These are phyloP conservation scores for Zaprionus inermis DNA, from an alignment of 1,140 invertebrate genomes.

Conservation along the genomic window DNA sequence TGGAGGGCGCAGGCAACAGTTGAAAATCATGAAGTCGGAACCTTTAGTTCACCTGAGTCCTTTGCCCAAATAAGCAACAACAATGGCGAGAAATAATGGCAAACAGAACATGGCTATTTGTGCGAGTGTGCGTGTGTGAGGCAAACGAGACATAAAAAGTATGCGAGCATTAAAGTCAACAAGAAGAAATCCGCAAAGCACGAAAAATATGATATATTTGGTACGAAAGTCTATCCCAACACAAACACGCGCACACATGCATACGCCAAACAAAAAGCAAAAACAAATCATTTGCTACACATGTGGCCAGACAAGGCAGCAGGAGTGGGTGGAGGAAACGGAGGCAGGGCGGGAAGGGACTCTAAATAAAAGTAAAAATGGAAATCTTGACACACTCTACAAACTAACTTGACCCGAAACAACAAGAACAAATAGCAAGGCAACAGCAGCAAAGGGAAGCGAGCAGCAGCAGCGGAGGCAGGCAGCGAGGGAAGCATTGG, in stretches of 20 bases:
- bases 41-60: constrained; percentile 65
- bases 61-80: constrained; percentile 37
- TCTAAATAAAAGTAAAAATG: constrained; percentile 50
- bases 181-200: constrained; percentile 64
- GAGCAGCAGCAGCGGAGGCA: neutral
- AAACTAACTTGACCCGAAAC: constrained; percentile 77
- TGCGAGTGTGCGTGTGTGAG: constrained; percentile 10
- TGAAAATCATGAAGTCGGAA: constrained; percentile 58
- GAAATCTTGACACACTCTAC: constrained; percentile 58
- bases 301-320: constrained; percentile 45
- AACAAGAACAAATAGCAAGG: constrained; percentile 66
- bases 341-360: constrained; percentile 21
- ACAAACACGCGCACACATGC: constrained; percentile 8
- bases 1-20: constrained; percentile 10
- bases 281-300: constrained; percentile 68
- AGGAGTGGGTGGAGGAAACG: too few relatives aligned
- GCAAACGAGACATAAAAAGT: constrained; percentile 24
- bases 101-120: constrained; percentile 19
- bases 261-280: constrained; percentile 17
- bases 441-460: neutral
- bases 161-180: constrained; percentile 70
- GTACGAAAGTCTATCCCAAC: constrained; percentile 30
- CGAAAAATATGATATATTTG: constrained; percentile 25
- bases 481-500: neutral
- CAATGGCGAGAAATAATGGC: constrained; percentile 22